Base-by-base conservation (phyloP, 1,140 invertebrate genomes). In the Mactra quadrangularis region DNA sequence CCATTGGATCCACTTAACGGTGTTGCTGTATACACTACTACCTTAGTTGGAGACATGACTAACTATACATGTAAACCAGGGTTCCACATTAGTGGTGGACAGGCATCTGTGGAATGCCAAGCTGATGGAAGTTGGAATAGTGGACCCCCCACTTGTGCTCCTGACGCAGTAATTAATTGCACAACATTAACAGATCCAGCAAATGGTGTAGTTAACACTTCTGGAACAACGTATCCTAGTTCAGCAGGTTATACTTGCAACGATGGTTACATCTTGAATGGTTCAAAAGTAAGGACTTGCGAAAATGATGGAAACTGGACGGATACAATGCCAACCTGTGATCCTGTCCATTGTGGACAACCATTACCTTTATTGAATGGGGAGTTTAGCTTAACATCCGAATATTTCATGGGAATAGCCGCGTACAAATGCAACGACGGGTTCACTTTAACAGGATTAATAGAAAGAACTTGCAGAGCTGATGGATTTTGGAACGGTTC, bases 401-500 rank as follows among this genome's bases (percentile, higher is more conserved):
- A 60, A 75, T 85, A 78, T 22, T 87, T 75, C 68, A 71, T 82
- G 25, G 64, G 82, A 25, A 82, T 35, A 0, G 64, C 85, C 9
- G 66, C 38, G 6, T 87, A 86, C 55, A 41, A 33, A 4, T 89
- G 88, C 74, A 55, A 87, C 29, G 29, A 53, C 62, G 88, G 88
- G 0, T 89, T 85, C 60, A 35, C 17, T 9, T 45, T 78, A 50
- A n/a, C 60, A 50, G 76, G 76, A 41, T n/a, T 50, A n/a, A 33
- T 45, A 9, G 64, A 25, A 31, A 78, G 76, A 57, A 62, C 38
- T 13, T 89, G 88, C 77, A 45, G 74, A 31, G 76, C 96, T 57
- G 95, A 96, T 62, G 97, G 96, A 29, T 93, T 94, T 45, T 99
- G 97, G 97, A 95, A 94, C 62, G 96, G 96, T 11, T 94, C 50